Evolutionary conservation across 2,113 vertebrate species (phyloP), one percentile per base, ranked within the genome.

Genomic region (Hiodon alosoides): DNA sequence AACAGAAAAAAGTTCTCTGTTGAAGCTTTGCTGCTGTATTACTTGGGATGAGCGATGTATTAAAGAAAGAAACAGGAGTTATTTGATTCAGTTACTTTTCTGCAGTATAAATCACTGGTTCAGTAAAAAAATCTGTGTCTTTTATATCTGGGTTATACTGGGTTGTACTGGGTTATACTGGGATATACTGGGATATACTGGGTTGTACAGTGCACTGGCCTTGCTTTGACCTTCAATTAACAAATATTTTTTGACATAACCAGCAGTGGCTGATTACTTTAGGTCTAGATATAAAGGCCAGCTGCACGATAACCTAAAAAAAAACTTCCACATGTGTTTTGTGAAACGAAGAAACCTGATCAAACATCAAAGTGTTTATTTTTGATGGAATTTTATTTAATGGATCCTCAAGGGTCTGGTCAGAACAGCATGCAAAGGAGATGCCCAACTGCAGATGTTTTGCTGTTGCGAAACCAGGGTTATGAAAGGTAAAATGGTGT

Each of bases 11-110:
- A 31, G 31, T 31, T 31, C 31, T 16, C 72, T 71, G 75, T 67
- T n/a, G n/a, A n/a, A n/a, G n/a, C n/a, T n/a, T 54, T 67, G 48
- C 17, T 8, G 53, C 59, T 77, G 59, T 71, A 54, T 75, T 47
- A 46, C 54, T 60, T 76, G 72, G 60, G 31, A 31, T 31, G 31
- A 31, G 31, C 31, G 31, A 31, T 31, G 31, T 31, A 31, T 31
- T 31, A 31, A 31, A 31, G 31, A 31, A 31, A 31, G 31, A 31
- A 31, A 31, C 31, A 31, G 31, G 31, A 31, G 31, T 31, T 31
- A 31, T 31, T 31, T 1, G 31, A 31, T 31, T 31, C 0, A 31
- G 31, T 31, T 31, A 31, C 31, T 31, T 31, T 31, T 31, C 31
- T 31, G 31, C 31, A 1, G 31, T 31, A 31, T 31, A 31, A 31